phyloP scores from a whole-genome alignment of 2,797 vertebrate species.

The Merluccius polli region DNA sequence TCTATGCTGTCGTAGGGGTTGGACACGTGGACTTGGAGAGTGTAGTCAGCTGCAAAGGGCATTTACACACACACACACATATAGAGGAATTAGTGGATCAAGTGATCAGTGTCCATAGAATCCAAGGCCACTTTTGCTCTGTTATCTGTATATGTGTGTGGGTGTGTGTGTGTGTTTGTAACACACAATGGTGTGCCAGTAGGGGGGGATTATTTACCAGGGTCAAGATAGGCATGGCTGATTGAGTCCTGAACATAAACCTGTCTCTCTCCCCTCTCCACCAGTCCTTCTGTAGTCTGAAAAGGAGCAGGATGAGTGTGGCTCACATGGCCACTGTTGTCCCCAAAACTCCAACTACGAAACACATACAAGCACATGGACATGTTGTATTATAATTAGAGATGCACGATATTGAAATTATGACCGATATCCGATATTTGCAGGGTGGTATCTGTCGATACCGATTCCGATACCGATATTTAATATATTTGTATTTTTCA shows the following conservation, averaged over 20 bases:
- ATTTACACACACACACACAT: slow-evolving; percentile 9
- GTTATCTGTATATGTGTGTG: background rate
- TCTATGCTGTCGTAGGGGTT: slow-evolving; percentile 53
- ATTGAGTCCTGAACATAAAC: slow-evolving; percentile 58
- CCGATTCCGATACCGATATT: no score
- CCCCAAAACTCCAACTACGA: slow-evolving; percentile 78
- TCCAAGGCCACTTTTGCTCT: background rate
- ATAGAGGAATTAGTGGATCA: background rate
- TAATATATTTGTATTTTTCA: no score
- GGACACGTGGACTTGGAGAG: slow-evolving; percentile 60
- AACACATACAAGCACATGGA: slow-evolving; percentile 10
- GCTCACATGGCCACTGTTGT: slow-evolving; percentile 46
- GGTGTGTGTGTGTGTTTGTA: background rate
- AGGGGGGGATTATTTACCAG: slow-evolving; percentile 59
- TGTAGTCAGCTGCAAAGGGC: slow-evolving; percentile 63
- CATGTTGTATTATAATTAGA: background rate
- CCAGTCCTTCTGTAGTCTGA: slow-evolving; percentile 32
- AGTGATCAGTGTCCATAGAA: background rate
- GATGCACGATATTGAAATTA: no score
- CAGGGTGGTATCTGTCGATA: no score
- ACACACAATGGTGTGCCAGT: background rate
- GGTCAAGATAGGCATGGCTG: slow-evolving; percentile 59
- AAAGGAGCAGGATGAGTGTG: slow-evolving; percentile 54
- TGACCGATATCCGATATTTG: no score
- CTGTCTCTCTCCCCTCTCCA: slow-evolving; percentile 44